These are phyloP conservation scores for Engystomops pustulosus DNA, from an alignment of 2,113 vertebrate species.

Conservation along the genomic window DNA sequence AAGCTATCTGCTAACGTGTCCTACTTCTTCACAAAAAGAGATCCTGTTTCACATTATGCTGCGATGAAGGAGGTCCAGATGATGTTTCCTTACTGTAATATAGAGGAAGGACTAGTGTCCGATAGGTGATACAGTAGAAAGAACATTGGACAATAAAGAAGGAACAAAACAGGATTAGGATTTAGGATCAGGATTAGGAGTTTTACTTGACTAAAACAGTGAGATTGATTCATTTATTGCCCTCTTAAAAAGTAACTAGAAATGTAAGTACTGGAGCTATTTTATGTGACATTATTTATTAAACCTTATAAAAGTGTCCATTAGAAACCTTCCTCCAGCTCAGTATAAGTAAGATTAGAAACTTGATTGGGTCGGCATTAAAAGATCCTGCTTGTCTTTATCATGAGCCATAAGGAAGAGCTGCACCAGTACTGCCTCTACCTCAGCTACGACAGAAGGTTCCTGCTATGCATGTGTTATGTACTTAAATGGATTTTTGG, in stretches of 20 bases:
- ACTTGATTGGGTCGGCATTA: too few species aligned
- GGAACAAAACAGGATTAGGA: not conserved
- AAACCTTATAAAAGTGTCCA: too few species aligned
- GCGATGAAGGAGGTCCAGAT: slow-evolving; percentile 62
- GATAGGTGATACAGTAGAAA: not conserved
- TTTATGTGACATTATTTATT: too few species aligned
- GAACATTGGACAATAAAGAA: not conserved
- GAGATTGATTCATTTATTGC: not conserved
- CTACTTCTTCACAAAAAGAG: slow-evolving; percentile 66
- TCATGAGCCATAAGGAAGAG: too few species aligned
- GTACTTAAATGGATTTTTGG: too few species aligned
- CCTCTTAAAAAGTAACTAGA: not conserved
- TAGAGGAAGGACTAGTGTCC: slow-evolving; percentile 6
- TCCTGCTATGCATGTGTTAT: too few species aligned
- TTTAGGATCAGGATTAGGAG: not conserved
- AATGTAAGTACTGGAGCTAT: not conserved
- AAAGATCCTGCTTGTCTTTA: too few species aligned
- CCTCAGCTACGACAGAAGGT: too few species aligned
- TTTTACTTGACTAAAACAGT: not conserved
- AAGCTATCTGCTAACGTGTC: slow-evolving; percentile 64
- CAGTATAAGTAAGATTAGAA: too few species aligned
- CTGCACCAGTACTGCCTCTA: too few species aligned
- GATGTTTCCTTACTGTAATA: slow-evolving; percentile 6
- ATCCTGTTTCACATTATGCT: slow-evolving; percentile 68
- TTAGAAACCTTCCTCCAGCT: too few species aligned